Evolutionary conservation across 2,888 invertebrate genomes (phyloP), one percentile per base, ranked within the genome.

Genomic region (Melanargia galathea): DNA sequence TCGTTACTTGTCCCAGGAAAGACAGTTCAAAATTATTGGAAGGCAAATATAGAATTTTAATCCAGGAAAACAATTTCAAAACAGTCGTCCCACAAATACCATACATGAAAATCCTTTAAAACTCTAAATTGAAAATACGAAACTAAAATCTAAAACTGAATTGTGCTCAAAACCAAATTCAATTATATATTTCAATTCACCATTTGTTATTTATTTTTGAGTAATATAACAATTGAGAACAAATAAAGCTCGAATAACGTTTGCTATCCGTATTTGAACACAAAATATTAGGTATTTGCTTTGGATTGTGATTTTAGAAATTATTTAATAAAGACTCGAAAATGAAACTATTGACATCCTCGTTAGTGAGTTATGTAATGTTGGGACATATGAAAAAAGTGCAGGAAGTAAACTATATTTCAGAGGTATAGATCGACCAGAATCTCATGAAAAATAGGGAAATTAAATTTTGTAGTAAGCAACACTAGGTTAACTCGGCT

Each of bases 301-400:
- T 59, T 26, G 59, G n/a, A 56, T 60, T 67, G 64, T 43, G 65
- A 65, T 60, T 67, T 62, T 18, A 57, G 45, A 64, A 58, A 63
- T 57, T 56, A 65, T 63, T 63, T 57, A 35, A 61, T 66, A 40
- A 16, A 43, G 18, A 8, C 8, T 5, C 16, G 1, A 13, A 38
- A n/a, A 38, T 13, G 4, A 38, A 3, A 4, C 35, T 13, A 13
- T 4, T 13, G 5, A n/a, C n/a, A n/a, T n/a, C n/a, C n/a, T n/a
- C n/a, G n/a, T n/a, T n/a, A n/a, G n/a, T n/a, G n/a, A n/a, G n/a
- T n/a, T n/a, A n/a, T n/a, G n/a, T n/a, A n/a, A n/a, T n/a, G n/a
- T n/a, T n/a, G n/a, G n/a, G n/a, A n/a, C n/a, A n/a, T n/a, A n/a
- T n/a, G n/a, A n/a, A n/a, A n/a, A n/a, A n/a, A n/a, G n/a, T n/a